Evolutionary conservation across 2,113 vertebrate species (phyloP), one percentile per base, ranked within the genome.

Genomic region (Nibea albiflora): DNA sequence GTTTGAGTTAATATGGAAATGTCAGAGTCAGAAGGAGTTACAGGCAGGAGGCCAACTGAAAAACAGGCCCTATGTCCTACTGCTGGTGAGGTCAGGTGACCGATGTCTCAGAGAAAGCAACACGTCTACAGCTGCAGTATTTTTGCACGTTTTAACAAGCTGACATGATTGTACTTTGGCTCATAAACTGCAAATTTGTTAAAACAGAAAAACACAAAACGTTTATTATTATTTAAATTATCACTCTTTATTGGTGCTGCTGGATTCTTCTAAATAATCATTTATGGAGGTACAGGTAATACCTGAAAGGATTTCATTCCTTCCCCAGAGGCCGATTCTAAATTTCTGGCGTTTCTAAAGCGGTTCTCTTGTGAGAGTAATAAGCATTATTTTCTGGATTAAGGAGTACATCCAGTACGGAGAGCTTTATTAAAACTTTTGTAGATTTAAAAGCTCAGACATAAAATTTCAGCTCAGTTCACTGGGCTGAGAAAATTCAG

Each of bases 1-100:
- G 66, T 49, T 56, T 24, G 78, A 54, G 73, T 85, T 90, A 83
- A 89, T 84, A 83, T 88, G 87, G 88, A 91, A 93, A 90, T 50
- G 60, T 74, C 58, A 69, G 81, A 71, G 67, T 73, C 44, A 76
- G 77, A 77, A 46, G 65, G 61, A 47, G 44, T 68, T 80, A 62
- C 14, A 80, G 70, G 83, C 78, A 71, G 39, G 11, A 83, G 46
- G 69, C 76, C 71, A 80, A 75, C 46, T 72, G 54, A 28, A 60
- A 88, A 85, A 84, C 22, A 83, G 35, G 60, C 68, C 74, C 73
- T 12, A n/a, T 81, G 26, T 81, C 20, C 28, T 15, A 63, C 16
- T 67, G 39, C 54, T 73, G 49, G 12, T 47, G 63, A 74, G 81
- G 19, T 78, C 78, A 82, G 75, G 35, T 76, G 69, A 77, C 24